These are phyloP conservation scores for Heteromormyrus szaboi DNA, from an alignment of 2,797 vertebrate species.

Conservation along the genomic window DNA sequence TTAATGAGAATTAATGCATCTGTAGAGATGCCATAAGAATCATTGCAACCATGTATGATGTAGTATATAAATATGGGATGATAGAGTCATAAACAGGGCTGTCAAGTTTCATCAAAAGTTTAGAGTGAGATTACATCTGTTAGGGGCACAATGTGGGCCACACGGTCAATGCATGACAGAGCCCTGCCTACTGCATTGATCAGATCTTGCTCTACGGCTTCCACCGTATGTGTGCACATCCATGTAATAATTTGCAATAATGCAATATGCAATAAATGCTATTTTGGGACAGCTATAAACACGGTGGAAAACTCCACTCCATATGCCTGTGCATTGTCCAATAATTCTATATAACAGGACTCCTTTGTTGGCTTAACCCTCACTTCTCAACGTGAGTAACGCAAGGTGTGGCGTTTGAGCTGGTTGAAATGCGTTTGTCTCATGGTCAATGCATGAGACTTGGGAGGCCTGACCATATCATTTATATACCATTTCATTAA, in stretches of 20 bases:
- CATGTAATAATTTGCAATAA: not conserved
- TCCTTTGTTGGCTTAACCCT: not conserved
- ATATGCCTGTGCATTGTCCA: not conserved
- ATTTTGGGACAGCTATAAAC: not conserved
- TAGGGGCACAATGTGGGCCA: not conserved
- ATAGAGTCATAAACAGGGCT: not conserved
- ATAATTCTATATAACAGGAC: not conserved
- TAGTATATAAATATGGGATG: not conserved
- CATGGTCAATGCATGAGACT: not conserved
- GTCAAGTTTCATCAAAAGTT: not conserved
- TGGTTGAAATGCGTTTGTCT: not conserved
- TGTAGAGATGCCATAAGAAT: not conserved
- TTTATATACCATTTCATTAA: not conserved
- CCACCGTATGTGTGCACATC: not conserved
- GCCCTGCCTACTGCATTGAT: not conserved
- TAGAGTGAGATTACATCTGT: not conserved
- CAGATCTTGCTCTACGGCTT: not conserved
- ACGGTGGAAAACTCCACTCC: not conserved
- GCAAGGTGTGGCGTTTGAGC: not conserved
- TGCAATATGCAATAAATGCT: not conserved
- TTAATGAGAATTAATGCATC: not conserved
- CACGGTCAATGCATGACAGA: not conserved
- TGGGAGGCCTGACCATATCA: not conserved
- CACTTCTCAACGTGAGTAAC: not conserved
- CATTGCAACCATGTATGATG: not conserved